phyloP scores from a whole-genome alignment of 2,888 invertebrate species.

The Pyralis farinalis region DNA sequence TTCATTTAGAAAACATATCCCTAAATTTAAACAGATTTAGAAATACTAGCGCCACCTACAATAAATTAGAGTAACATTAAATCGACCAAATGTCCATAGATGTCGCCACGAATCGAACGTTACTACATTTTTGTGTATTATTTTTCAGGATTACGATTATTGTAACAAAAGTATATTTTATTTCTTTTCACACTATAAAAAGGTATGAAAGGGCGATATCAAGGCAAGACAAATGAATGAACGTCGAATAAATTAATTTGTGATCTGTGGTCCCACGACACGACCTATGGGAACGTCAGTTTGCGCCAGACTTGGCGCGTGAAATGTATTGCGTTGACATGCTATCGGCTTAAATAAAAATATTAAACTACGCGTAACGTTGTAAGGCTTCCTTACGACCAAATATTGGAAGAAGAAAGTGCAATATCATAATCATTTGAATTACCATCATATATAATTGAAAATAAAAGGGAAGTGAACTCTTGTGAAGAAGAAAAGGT shows the following conservation, averaged over 20 bases:
- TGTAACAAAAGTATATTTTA: too few species aligned
- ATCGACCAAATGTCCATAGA: background rate
- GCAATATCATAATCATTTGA: too few species aligned
- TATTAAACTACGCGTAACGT: slow-evolving; percentile 26
- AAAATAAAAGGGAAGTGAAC: too few species aligned
- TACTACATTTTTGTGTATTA: too few species aligned
- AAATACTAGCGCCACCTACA: background rate
- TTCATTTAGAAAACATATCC: too few species aligned
- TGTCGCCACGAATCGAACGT: background rate
- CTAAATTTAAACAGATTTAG: too few species aligned
- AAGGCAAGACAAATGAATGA: background rate
- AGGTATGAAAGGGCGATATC: too few species aligned
- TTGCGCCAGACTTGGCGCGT: slow-evolving; percentile 51
- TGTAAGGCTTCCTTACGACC: slow-evolving; percentile 37
- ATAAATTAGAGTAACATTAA: background rate
- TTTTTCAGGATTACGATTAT: too few species aligned
- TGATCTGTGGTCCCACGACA: background rate
- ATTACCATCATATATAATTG: too few species aligned
- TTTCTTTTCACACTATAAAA: too few species aligned
- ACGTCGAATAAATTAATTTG: background rate
- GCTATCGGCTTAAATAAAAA: slow-evolving; percentile 12
- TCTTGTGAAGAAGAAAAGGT: too few species aligned
- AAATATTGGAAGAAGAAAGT: background rate
- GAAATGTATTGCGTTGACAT: slow-evolving; percentile 24
- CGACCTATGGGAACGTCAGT: slow-evolving; percentile 40